These are phyloP conservation scores for Geopemphigus sp. DNA, from an alignment of 1,140 invertebrate species.

Conservation along the genomic window DNA sequence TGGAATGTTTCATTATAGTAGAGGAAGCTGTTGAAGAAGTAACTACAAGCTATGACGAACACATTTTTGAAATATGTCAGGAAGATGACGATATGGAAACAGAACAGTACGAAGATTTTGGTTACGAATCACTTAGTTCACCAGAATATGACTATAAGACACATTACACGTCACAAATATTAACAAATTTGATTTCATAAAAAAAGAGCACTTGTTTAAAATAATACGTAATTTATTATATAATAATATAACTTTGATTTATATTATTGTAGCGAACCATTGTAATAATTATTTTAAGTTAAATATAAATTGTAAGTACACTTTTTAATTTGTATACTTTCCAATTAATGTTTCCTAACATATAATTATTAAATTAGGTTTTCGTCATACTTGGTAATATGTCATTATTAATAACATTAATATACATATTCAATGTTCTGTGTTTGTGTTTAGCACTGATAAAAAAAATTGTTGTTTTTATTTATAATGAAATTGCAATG, in stretches of 20 bases:
- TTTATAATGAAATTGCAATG: background rate
- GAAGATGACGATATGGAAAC: constrained; percentile 27
- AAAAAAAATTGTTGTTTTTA: constrained; percentile 19
- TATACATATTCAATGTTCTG: constrained; percentile 11
- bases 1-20: constrained; percentile 44
- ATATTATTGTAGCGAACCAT: background rate
- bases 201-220: background rate
- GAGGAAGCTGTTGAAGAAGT: constrained; percentile 44
- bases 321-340: background rate
- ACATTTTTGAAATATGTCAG: constrained; percentile 41
- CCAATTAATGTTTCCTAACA: background rate
- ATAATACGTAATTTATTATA: background rate
- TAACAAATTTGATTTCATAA: background rate
- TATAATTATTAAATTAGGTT: background rate
- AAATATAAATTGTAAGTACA: constrained; percentile 8
- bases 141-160: constrained; percentile 38
- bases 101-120: constrained; percentile 37
- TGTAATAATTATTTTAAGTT: background rate
- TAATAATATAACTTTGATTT: background rate
- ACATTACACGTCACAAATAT: constrained; percentile 9
- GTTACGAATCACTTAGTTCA: constrained; percentile 46
- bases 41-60: constrained; percentile 36
- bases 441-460: constrained; percentile 23
- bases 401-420: background rate
- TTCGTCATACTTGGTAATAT: too few species aligned